A percentile compares a stretch with the other conserved stretches of the same genome.
phyloP scores from a whole-genome alignment of 2,797 vertebrate genomes.

The Pogoniulus pusillus region DNA sequence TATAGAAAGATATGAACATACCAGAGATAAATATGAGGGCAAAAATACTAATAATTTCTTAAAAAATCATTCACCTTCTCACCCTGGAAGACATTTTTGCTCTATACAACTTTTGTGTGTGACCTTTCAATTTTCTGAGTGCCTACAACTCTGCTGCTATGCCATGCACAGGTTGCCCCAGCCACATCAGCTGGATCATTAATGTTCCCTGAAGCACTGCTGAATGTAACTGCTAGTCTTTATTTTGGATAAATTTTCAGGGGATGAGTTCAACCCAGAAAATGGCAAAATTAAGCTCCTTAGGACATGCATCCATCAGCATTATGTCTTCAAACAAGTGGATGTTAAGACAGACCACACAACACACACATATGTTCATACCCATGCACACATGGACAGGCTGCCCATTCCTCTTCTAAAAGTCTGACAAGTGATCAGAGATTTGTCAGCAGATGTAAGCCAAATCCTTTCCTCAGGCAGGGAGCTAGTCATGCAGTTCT shows the following conservation, averaged over 20 bases:
- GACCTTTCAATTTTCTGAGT: neutral
- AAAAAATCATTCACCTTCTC: neutral
- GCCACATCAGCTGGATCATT: neutral
- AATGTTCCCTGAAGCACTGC: neutral
- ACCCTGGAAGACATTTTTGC: neutral
- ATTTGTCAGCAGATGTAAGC: neutral
- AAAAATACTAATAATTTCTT: neutral
- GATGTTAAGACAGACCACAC: neutral
- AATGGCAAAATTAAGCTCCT: neutral
- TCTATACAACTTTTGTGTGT: neutral
- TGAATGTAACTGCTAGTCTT: neutral
- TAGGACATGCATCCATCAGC: neutral
- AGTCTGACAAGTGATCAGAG: neutral
- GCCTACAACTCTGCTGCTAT: neutral
- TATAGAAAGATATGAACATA: neutral
- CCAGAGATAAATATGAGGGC: neutral
- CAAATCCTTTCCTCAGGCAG: neutral
- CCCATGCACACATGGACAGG: neutral
- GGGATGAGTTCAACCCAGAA: neutral
- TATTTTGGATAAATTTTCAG: neutral
- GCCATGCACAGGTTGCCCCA: accelerated
- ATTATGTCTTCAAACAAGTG: neutral
- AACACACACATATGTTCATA: neutral
- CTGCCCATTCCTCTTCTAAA: neutral
- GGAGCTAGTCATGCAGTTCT: neutral